Evolutionary conservation across 35 echinoderm and acorn worm species (phyloP).

Genomic region (Lytechinus pictus): DNA sequence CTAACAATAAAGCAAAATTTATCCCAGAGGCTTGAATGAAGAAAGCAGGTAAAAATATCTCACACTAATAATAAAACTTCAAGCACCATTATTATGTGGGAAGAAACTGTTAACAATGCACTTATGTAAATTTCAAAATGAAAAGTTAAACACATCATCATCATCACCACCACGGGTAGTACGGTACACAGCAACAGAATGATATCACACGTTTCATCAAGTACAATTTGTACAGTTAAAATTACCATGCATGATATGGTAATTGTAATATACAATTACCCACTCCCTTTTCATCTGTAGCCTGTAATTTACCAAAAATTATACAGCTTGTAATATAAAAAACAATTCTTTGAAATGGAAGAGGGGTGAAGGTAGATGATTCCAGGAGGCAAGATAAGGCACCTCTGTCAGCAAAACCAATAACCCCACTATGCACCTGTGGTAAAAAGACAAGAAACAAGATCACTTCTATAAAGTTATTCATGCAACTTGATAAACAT

Average conservation of each 20-base stretch:
- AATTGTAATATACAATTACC: background rate
- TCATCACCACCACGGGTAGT: too few relatives aligned
- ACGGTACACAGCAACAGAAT: too few relatives aligned
- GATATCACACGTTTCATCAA: background rate
- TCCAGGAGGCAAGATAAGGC: background rate
- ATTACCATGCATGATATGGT: background rate
- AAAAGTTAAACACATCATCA: too few relatives aligned
- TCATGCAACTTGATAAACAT: too few relatives aligned
- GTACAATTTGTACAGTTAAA: background rate
- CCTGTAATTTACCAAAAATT: background rate
- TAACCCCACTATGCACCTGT: background rate
- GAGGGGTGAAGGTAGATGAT: background rate
- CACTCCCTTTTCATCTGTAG: background rate
- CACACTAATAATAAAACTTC: background rate
- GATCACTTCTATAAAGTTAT: too few relatives aligned
- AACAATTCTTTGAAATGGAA: background rate
- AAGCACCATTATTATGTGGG: background rate
- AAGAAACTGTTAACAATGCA: background rate
- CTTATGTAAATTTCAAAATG: too few relatives aligned
- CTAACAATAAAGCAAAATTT: background rate
- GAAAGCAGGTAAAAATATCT: background rate
- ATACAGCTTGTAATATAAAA: background rate
- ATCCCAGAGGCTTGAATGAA: background rate
- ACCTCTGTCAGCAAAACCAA: background rate
- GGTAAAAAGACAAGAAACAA: background rate